Conservation (phyloP, 2,888 invertebrate genomes). For the Thyatira batis region DNA sequence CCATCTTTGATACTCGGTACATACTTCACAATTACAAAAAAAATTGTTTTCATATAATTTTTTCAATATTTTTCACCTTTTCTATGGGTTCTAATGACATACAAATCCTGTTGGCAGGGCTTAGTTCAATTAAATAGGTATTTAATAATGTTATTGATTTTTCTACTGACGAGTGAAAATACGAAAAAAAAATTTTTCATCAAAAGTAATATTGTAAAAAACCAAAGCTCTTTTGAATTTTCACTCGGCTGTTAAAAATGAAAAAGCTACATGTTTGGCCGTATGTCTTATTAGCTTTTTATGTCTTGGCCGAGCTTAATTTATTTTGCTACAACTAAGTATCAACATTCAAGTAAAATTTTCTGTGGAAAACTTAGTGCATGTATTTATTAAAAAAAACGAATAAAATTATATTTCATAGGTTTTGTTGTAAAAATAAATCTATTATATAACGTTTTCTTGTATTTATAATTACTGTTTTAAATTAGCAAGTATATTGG, state of each 20-base stretch:
- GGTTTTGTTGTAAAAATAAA: neutral
- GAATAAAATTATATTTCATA: neutral
- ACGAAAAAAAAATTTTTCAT: too few relatives aligned
- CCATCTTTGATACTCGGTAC: slow-evolving; percentile 16
- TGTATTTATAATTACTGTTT: neutral
- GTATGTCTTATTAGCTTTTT: slow-evolving; percentile 65
- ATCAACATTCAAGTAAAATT: slow-evolving; percentile 34
- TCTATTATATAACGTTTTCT: neutral
- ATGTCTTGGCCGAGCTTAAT: slow-evolving; percentile 75
- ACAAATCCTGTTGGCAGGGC: slow-evolving; percentile 80
- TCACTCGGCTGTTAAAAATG: slow-evolving; percentile 22
- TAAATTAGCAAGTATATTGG: neutral
- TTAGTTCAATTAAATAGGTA: slow-evolving; percentile 51
- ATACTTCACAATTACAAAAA: slow-evolving; percentile 20
- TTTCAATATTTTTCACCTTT: slow-evolving; percentile 26
- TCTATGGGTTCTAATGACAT: slow-evolving; percentile 36
- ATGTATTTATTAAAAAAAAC: slow-evolving; percentile 40
- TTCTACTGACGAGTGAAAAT: slow-evolving; percentile 25
- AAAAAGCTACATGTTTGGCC: slow-evolving; percentile 68
- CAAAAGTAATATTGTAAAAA: too few relatives aligned
- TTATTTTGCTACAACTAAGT: slow-evolving; percentile 56
- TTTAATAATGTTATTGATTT: slow-evolving; percentile 40
- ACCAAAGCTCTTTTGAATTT: slow-evolving; percentile 9
- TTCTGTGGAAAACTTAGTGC: slow-evolving; percentile 56
- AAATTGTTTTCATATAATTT: slow-evolving; percentile 23